Conservation (phyloP, 2,113 vertebrate species). For the Ammodytes dubius region DNA sequence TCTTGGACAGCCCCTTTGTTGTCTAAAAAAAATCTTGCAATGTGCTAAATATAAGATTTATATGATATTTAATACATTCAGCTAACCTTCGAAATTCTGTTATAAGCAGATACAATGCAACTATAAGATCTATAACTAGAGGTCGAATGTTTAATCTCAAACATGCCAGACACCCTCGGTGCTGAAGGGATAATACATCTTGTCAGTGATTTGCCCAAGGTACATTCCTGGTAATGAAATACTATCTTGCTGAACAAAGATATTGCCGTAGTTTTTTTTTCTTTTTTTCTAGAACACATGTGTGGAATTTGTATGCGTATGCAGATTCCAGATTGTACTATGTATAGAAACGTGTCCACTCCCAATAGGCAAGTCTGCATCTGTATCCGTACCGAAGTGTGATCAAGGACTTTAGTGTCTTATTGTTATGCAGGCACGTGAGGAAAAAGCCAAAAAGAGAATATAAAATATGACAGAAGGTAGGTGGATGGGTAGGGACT, state of each 20-base stretch:
- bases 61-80: neutral
- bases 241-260: neutral
- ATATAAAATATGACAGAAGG: neutral
- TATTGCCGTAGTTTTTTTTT: too few relatives aligned
- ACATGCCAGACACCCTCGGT: neutral
- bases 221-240: neutral
- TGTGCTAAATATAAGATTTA: neutral
- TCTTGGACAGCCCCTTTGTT: too few relatives aligned
- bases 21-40: too few relatives aligned
- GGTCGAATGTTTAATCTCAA: neutral
- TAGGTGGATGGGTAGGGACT: neutral
- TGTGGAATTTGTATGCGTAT: neutral
- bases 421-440: neutral
- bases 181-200: neutral
- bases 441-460: neutral
- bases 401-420: neutral
- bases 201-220: neutral
- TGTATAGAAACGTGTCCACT: too few relatives aligned
- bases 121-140: neutral
- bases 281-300: too few relatives aligned
- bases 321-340: neutral
- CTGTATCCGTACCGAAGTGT: neutral
- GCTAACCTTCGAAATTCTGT: neutral
- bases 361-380: too few relatives aligned
- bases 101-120: neutral